Conservation (phyloP, 2,888 invertebrate genomes). For the Idaea biselata region DNA sequence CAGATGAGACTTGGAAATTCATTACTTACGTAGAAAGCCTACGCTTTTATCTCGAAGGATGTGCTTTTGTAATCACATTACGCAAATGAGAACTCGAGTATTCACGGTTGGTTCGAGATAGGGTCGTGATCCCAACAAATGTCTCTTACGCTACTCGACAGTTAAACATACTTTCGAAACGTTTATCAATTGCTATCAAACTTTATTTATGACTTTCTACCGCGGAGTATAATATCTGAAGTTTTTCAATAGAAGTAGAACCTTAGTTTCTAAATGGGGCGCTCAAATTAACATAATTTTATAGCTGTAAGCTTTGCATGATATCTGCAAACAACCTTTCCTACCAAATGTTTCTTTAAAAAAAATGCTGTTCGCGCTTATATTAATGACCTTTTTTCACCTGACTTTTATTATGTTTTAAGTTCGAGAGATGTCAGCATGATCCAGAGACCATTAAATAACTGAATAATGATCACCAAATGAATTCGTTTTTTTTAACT, state of each 20-base stretch:
- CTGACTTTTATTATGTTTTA: no score
- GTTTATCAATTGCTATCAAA: slow-evolving; percentile 43
- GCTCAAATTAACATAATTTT: background rate
- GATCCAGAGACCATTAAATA: no score
- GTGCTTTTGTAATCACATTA: slow-evolving; percentile 80
- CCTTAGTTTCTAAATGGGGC: background rate
- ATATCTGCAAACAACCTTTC: background rate
- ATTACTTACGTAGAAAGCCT: slow-evolving; percentile 74
- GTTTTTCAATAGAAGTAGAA: background rate
- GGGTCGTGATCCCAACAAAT: slow-evolving; percentile 73
- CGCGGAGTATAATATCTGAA: background rate
- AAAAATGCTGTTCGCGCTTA: no score
- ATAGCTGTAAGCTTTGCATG: background rate
- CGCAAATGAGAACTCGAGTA: slow-evolving; percentile 75
- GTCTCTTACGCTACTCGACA: slow-evolving; percentile 62
- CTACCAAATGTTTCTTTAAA: no score
- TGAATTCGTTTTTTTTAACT: no score
- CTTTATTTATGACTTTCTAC: slow-evolving; percentile 16
- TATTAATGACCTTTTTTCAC: no score
- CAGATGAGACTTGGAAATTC: slow-evolving; percentile 66
- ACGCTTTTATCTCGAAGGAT: slow-evolving; percentile 76
- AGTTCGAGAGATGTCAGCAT: no score
- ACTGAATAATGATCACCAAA: no score
- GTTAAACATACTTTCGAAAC: slow-evolving; percentile 46
- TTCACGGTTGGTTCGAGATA: slow-evolving; percentile 70